Conservation (phyloP, 2,888 invertebrate species). For the Sesia apiformis region DNA sequence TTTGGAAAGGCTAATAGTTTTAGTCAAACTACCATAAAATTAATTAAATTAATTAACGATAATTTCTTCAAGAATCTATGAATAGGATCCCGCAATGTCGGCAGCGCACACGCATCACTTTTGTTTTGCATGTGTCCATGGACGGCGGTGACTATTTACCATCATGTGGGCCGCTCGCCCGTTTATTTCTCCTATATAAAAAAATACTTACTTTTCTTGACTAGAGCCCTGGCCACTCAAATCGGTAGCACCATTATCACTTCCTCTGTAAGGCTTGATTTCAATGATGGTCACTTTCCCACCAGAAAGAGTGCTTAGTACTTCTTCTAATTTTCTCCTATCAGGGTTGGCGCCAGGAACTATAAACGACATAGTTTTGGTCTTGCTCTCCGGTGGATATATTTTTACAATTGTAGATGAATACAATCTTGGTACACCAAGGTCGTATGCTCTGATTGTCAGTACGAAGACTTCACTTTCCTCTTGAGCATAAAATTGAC, state of each 20-base stretch:
- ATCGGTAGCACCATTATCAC: slow-evolving; percentile 72
- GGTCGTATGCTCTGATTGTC: slow-evolving; percentile 86
- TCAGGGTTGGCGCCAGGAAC: slow-evolving; percentile 86
- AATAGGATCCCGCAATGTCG: no score
- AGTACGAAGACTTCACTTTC: slow-evolving; percentile 77
- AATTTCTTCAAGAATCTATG: no score
- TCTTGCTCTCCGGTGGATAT: slow-evolving; percentile 84
- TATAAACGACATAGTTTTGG: slow-evolving; percentile 86
- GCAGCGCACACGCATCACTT: no score
- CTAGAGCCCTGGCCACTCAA: slow-evolving; percentile 56
- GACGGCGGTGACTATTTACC: no score
- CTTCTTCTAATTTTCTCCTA: slow-evolving; percentile 81
- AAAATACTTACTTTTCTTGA: slow-evolving; percentile 68
- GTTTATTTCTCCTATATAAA: no score
- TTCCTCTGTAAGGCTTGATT: slow-evolving; percentile 79
- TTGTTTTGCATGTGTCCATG: no score
- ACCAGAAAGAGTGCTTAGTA: slow-evolving; percentile 85
- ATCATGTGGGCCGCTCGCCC: no score
- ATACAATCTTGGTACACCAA: slow-evolving; percentile 85
- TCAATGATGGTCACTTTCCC: slow-evolving; percentile 84
- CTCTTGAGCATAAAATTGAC: slow-evolving; percentile 54
- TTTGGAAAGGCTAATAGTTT: no score
- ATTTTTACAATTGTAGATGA: slow-evolving; percentile 83
- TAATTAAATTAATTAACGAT: no score
- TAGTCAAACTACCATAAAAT: no score